Base-by-base conservation (phyloP, 1,140 invertebrate species). In the Temnothorax curvispinosus region DNA sequence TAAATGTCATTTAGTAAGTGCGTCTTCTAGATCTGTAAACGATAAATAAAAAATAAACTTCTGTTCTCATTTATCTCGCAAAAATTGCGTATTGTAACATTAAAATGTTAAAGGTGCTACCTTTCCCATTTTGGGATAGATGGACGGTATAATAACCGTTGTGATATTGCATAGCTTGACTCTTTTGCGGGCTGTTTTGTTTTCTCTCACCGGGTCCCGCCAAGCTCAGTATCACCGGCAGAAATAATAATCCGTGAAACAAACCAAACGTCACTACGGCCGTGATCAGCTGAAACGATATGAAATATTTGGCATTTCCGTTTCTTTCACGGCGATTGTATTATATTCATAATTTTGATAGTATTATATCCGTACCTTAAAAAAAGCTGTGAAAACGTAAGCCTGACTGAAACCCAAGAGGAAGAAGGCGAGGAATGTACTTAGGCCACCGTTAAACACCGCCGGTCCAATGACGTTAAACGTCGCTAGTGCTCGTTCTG, bases 191-290 rank as follows among this genome's bases (percentile, higher is more conserved):
- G 56, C 88, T 74, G 35, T 18, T 82, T 38, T 84, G 88, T 60
- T 21, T 87, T 89, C 85, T 90, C 58, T 94, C 91, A 54, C 92
- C 87, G n/a, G 96, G 95, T 35, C 96, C 96, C 9, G 96, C 90
- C 71, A 96, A 91, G 74, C 96, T 96, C 18, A 96, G 92, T 50
- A 96, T 93, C 5, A 96, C 96, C 0, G 96, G 96, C 67, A 97
- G 91, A 91, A 96, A 96, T 62, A 96, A 92, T 41, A 97, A 90
- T 38, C 96, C 96, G 89, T 96, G 96, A 92, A 96, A 96, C 35
- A 96, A 90, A 38, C 96, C 96, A 91, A 96, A 96, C 50, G 96
- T 81, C 21, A 96, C 96, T 56, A 96, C 96, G 15, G 95, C 94
- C 52, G 96, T 95, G 87, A 96, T 96, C 78, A 96, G 89, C 95